Evolutionary conservation across 2,113 vertebrate species (phyloP).

Genomic region (Cyprinodon variegatus): DNA sequence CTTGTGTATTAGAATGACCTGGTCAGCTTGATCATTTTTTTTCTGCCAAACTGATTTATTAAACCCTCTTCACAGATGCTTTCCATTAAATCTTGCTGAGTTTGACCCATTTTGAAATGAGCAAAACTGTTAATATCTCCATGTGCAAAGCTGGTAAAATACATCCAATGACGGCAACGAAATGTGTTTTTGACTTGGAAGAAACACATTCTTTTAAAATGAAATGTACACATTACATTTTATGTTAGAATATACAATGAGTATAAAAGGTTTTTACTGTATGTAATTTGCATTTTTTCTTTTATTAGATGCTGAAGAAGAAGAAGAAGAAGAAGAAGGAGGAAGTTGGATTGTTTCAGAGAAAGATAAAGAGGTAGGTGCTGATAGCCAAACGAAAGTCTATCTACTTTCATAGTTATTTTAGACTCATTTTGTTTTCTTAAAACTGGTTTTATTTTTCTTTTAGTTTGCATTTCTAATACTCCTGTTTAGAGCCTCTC

Average conservation of each 20-base stretch:
- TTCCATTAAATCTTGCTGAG: too few relatives aligned
- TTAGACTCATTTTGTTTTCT: background rate
- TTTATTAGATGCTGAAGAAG: slow-evolving; percentile 43
- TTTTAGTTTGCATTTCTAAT: too few relatives aligned
- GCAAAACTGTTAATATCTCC: too few relatives aligned
- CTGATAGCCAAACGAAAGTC: background rate
- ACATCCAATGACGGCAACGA: background rate
- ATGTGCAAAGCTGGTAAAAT: background rate
- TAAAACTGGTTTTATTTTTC: background rate
- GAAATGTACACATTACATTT: too few relatives aligned
- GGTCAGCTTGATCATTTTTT: too few relatives aligned
- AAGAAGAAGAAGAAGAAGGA: slow-evolving; percentile 2
- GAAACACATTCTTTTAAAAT: too few relatives aligned
- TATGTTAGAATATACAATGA: too few relatives aligned
- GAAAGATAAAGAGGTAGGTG: slow-evolving; percentile 65
- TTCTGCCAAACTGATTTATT: too few relatives aligned
- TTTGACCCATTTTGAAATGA: too few relatives aligned
- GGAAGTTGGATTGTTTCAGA: slow-evolving; percentile 59
- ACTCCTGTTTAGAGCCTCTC: too few relatives aligned
- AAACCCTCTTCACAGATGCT: too few relatives aligned
- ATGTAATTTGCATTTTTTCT: slow-evolving; percentile 22
- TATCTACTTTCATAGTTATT: background rate
- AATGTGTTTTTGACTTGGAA: background rate
- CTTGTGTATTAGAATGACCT: too few relatives aligned
- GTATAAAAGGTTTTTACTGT: background rate